These are phyloP conservation scores for Hydrotaea cyrtoneurina DNA, from an alignment of 2,888 invertebrate genomes.

Conservation along the genomic window DNA sequence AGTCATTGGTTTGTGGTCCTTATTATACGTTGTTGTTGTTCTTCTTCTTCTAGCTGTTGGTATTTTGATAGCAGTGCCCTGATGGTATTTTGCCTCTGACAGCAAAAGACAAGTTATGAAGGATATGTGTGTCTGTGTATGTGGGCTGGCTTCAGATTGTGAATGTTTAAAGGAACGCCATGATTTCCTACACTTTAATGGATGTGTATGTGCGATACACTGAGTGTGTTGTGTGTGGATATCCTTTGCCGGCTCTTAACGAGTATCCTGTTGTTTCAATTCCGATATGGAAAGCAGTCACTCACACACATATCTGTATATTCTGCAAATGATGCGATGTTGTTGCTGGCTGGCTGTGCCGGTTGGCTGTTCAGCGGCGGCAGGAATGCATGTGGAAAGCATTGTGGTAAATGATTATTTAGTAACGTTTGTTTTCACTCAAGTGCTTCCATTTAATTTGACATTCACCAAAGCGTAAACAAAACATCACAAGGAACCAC, in stretches of 20 bases:
- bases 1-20: neutral
- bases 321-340: neutral
- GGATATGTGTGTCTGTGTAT: neutral
- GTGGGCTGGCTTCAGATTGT: neutral
- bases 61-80: constrained; percentile 2
- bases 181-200: neutral
- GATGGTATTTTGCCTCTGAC: constrained; percentile 37
- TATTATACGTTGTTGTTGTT: too few species aligned
- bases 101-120: constrained; percentile 41
- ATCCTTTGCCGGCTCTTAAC: neutral
- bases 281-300: neutral
- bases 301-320: neutral
- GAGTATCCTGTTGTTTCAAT: neutral
- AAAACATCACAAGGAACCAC: constrained; percentile 26
- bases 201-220: neutral
- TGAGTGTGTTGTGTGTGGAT: neutral
- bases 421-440: constrained; percentile 38
- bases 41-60: neutral
- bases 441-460: constrained; percentile 62
- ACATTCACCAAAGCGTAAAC: constrained; percentile 58
- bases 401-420: constrained; percentile 42
- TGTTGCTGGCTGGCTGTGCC: neutral
- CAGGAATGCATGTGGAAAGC: neutral
- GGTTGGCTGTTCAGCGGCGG: neutral
- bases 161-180: neutral